Percentiles rank a stretch among this genome's conserved stretches.
phyloP scores from a whole-genome alignment of 2,113 vertebrate genomes.

The Romanogobio albipinnatus region DNA sequence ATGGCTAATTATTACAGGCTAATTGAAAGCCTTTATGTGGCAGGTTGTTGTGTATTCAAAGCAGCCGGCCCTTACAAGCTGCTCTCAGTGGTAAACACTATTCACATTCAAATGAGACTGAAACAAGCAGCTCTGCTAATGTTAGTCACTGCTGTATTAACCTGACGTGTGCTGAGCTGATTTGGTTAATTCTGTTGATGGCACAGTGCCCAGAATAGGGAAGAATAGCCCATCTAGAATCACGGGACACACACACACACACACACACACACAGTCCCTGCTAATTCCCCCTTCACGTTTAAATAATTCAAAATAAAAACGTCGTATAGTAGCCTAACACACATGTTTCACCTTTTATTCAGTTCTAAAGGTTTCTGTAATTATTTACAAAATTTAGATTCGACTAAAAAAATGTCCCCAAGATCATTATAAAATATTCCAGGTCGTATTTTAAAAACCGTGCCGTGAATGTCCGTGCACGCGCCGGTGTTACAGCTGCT shows the following conservation, averaged over 20 bases:
- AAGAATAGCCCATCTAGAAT: slow-evolving; percentile 28
- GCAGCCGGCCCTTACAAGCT: slow-evolving; percentile 66
- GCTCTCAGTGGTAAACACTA: slow-evolving; percentile 73
- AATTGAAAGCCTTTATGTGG: slow-evolving; percentile 76
- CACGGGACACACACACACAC: not conserved
- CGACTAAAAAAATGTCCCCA: no score
- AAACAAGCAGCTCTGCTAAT: slow-evolving; percentile 67
- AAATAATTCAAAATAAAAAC: not conserved
- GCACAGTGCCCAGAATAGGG: slow-evolving; percentile 63
- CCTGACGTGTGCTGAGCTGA: slow-evolving; percentile 71
- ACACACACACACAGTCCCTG: not conserved
- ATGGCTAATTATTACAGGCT: slow-evolving; percentile 66
- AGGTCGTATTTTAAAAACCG: not conserved
- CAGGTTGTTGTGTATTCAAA: slow-evolving; percentile 67
- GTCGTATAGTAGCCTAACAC: not conserved
- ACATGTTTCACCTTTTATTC: not conserved
- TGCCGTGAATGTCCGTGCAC: slow-evolving; percentile 64
- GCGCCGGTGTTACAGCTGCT: slow-evolving; percentile 62
- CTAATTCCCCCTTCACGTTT: not conserved
- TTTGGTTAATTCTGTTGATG: slow-evolving; percentile 71
- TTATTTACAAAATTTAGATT: not conserved
- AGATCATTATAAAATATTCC: not conserved
- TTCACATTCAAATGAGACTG: slow-evolving; percentile 84
- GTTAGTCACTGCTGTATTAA: slow-evolving; percentile 69
- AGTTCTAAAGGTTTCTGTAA: not conserved